These are phyloP conservation scores for Decapterus maruadsi DNA, from an alignment of 2,797 vertebrate genomes.

Conservation along the genomic window DNA sequence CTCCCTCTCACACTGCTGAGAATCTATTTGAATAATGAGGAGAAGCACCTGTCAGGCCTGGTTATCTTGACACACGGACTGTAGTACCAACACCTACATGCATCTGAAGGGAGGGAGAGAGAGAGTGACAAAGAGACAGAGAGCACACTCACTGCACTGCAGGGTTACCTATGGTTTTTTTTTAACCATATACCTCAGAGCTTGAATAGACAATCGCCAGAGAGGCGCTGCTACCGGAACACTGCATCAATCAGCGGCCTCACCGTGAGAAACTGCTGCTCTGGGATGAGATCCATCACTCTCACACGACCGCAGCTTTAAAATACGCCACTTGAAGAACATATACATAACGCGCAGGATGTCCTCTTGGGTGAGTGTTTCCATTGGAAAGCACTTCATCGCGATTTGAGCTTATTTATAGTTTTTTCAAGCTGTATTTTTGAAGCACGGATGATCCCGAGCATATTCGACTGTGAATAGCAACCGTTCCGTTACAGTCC, in stretches of 20 bases:
- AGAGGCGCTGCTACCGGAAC: conserved; percentile 49
- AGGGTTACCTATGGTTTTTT: conserved; percentile 65
- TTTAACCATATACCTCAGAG: conserved; percentile 70
- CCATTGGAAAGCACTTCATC: conserved; percentile 22
- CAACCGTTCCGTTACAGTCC: conserved; percentile 15
- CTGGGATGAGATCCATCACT: conserved; percentile 46
- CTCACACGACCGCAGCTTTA: conserved; percentile 9
- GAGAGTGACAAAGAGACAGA: conserved; percentile 49
- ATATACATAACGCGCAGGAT: not conserved
- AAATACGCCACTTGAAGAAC: conserved; percentile 36
- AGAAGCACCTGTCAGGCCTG: conserved; percentile 77
- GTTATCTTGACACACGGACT: conserved; percentile 76
- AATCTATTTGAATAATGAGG: conserved; percentile 81
- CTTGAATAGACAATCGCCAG: conserved; percentile 72
- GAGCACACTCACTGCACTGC: conserved; percentile 67
- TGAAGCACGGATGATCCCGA: conserved; percentile 2
- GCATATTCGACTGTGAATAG: conserved; percentile 20
- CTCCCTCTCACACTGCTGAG: conserved; percentile 48
- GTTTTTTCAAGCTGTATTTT: conserved; percentile 11
- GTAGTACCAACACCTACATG: conserved; percentile 72
- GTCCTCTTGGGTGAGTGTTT: conserved; percentile 1
- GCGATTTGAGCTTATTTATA: conserved; percentile 2
- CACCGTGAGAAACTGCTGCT: conserved; percentile 41
- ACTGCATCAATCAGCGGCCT: conserved; percentile 64
- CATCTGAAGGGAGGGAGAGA: conserved; percentile 51